Base-by-base conservation (phyloP, 2,888 invertebrate genomes). In the Spisula subtruncata region DNA sequence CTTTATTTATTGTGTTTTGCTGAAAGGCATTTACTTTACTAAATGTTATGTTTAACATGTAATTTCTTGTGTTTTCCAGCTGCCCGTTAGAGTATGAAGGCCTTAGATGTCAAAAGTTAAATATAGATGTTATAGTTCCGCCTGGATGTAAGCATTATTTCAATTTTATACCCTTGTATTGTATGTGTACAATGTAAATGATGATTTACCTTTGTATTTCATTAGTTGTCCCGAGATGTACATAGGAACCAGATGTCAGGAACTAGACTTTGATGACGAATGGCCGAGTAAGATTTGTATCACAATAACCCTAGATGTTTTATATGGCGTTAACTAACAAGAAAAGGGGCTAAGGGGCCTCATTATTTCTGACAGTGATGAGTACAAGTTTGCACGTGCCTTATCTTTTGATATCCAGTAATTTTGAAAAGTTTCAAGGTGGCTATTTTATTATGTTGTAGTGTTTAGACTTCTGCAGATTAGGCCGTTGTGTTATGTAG, bases 71-170 rank as follows among this genome's bases (percentile, higher is more conserved):
- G 71, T 83, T 83, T 91, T 91, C 41, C 90, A 92, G 92, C 81
- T 92, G 92, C 81, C 79, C 83, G 12, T 35, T 41, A 35, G 87
- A 92, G 25, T 92, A 90, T 80, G 87, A 56, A 32, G 90, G 92
- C 29, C 16, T 32, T 41, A 71, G 86, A 32, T 92, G 92, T 60
- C 83, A 90, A 83, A 83, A 90, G 71, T 83, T 92, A 48, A 90
- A 91, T 83, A 86, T 90, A 41, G 87, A 89, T 56, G 29, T 90
- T 54, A 80, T 92, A 75, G 71, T 92, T 12, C 92, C 75, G 18
- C 75, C 75, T 16, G 14, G 90, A 89, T 85, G 92, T 92, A 90
- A 90, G 92, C 88, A 71, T 81, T 86, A 10, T 46, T 71, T 18
- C 29, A 54, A 41, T 48, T 71, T 84, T 35, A 84, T 8, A 48